A percentile compares a stretch with the other conserved stretches of the same genome.
Conservation (phyloP, 2,797 vertebrate species). For the Lepilemur septentrionalis region DNA sequence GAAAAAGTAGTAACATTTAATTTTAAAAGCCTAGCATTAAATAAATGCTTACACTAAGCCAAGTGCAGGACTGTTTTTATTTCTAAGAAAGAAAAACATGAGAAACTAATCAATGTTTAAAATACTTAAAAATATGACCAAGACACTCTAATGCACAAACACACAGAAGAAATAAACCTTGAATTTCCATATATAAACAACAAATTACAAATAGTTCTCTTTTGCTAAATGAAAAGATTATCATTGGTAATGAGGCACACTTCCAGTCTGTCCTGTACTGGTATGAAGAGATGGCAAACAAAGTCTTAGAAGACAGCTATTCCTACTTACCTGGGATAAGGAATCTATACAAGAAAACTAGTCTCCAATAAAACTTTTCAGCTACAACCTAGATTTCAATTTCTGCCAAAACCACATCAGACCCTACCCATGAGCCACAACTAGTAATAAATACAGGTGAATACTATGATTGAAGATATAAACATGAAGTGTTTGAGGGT, state of each 20-base stretch:
- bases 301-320: neutral
- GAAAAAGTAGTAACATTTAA: neutral
- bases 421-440: neutral
- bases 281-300: neutral
- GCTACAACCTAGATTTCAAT: neutral
- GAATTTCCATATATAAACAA: neutral
- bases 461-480: neutral
- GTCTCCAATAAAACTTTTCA: neutral
- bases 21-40: constrained; percentile 11
- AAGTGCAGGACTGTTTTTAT: neutral
- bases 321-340: neutral
- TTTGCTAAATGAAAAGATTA: constrained; percentile 29
- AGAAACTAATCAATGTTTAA: constrained; percentile 34
- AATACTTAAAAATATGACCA: constrained; percentile 29
- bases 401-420: neutral
- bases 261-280: neutral
- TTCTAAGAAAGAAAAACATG: neutral
- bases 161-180: constrained; percentile 10
- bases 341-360: neutral
- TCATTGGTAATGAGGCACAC: neutral
- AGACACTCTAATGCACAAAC: neutral
- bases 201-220: neutral
- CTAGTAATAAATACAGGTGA: neutral
- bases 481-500: neutral
- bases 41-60: neutral